Percentiles rank a stretch among this genome's conserved stretches.
Conservation (phyloP, 2,797 vertebrate genomes). For the Periophthalmus magnuspinnatus region DNA sequence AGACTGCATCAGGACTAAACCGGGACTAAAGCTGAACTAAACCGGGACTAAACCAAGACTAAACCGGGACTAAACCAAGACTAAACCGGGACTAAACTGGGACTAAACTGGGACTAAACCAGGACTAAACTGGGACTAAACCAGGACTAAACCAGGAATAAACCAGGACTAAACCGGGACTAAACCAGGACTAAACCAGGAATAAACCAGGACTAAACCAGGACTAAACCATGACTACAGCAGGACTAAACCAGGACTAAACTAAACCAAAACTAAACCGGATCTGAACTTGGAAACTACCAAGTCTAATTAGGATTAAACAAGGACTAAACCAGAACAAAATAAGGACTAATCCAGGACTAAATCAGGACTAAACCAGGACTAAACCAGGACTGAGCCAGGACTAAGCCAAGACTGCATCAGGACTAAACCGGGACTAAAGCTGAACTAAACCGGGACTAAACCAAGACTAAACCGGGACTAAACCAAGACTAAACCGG, state of each 20-base stretch:
- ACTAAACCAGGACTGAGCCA: not conserved
- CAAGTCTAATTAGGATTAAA: not conserved
- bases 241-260: not conserved
- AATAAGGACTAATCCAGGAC: not conserved
- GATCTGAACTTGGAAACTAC: not conserved
- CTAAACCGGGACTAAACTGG: not conserved
- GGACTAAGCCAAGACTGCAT: not conserved
- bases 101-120: not conserved
- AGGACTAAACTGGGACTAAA: not conserved
- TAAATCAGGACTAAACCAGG: not conserved
- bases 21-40: too few species aligned
- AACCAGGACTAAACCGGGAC: not conserved
- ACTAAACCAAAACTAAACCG: not conserved
- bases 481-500: not conserved
- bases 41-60: not conserved
- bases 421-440: not conserved
- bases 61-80: not conserved
- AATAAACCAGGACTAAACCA: slow-evolving; percentile 1
- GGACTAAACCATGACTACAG: not conserved
- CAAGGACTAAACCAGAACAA: not conserved
- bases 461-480: not conserved
- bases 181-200: not conserved
- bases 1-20: too few species aligned
- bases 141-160: not conserved
- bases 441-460: not conserved